Base-by-base conservation (phyloP, 1,140 invertebrate genomes). In the Brachionus calyciflorus region DNA sequence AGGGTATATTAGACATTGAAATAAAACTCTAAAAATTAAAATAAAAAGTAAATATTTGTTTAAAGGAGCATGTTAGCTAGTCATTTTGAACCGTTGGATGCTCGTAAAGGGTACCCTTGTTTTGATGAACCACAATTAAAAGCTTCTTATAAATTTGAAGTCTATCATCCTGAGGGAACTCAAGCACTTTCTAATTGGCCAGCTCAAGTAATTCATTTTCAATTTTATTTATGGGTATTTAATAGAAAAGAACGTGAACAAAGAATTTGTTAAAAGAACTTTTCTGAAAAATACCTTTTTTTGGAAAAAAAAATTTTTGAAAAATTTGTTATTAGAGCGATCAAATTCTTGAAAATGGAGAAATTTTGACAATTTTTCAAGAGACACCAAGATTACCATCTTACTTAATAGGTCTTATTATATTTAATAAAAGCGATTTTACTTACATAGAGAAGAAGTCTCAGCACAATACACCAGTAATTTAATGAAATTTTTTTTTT, bases 41-140 rank as follows among this genome's bases (percentile, higher is more conserved):
- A 10, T 57, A 12, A 57, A 57, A n/a, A 30, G 28, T 33, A 10
- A 4, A 4, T 14, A 14, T 60, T 33, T 14, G 28, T 60, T 41
- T 28, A 17, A 12, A 70, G 65, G 30, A 70, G 46, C 6, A 55
- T 76, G 49, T 26, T 76, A 24, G 73, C 73, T 6, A 57, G 44
- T 30, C 49, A 76, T 12, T 76, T 84, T 80, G 81, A 84, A 65
- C 77, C 82, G 3, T 80, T 81, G 9, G 80, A 80, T 63, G 82
- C 82, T 12, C 70, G 82, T 14, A 76, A 78, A 41, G 78, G 70
- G 10, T 79, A 79, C 55, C 78, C 78, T 9, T 78, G 78, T 44
- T 76, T 79, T 33, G 78, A 79, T 26, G 78, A 79, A 49, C 78
- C 78, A 9, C 55, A 76, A 26, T 40, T 78, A 10, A 78, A 78